phyloP scores from a whole-genome alignment of 1,140 invertebrate genomes.

The Stegodyphus dumicola region DNA sequence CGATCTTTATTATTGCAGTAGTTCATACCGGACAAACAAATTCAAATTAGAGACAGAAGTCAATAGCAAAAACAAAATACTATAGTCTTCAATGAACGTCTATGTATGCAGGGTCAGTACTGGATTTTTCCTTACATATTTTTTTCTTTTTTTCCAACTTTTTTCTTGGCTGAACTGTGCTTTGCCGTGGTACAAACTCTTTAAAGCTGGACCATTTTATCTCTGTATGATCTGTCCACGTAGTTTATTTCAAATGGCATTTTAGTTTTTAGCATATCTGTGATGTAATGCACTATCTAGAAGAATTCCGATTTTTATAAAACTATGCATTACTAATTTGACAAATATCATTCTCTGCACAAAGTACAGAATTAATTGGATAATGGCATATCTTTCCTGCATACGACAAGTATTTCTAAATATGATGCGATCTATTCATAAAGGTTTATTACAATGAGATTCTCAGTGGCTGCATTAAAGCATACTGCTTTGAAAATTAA shows the following conservation, averaged over 20 bases:
- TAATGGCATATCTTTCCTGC: constrained; percentile 27
- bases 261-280: constrained; percentile 30
- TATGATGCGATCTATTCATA: too few species aligned
- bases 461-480: too few species aligned
- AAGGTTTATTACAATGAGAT: too few species aligned
- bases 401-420: constrained; percentile 40
- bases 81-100: not conserved
- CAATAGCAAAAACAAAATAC: not conserved
- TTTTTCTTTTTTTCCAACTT: not conserved
- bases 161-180: not conserved
- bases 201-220: not conserved
- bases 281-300: constrained; percentile 46
- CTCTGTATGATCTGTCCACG: not conserved
- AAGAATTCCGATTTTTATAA: constrained; percentile 40
- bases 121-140: not conserved
- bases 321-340: constrained; percentile 4
- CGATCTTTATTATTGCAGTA: not conserved
- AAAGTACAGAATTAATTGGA: constrained; percentile 11
- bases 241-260: constrained; percentile 12
- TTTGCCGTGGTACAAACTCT: not conserved
- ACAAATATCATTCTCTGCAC: constrained; percentile 1
- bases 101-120: not conserved
- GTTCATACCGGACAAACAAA: not conserved
- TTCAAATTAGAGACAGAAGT: not conserved
- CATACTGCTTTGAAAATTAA: too few species aligned